Evolutionary conservation across 2,113 vertebrate genomes (phyloP), one percentile per base, ranked within the genome.

Genomic region (Bubo blakistoni): DNA sequence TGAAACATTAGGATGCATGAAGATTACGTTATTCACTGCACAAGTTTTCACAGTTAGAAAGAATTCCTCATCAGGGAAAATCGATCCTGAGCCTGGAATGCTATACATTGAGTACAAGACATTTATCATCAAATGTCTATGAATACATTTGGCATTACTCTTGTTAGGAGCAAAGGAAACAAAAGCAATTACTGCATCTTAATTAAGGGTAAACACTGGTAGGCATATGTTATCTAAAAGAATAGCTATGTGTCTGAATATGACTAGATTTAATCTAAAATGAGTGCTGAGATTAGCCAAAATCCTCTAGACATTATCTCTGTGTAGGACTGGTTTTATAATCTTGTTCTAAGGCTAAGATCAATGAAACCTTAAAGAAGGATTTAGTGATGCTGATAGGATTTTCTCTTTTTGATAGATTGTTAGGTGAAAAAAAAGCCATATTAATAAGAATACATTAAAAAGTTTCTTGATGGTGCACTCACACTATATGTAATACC

Each of bases 201-300:
- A 98, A 98, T 98, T 97, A 98, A 97, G 91, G 81, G 34, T 81
- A 67, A 97, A 96, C 91, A 92, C 66, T 91, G 88, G 93, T 96
- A 95, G 95, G 88, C 90, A 84, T 94, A 86, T 77, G 86, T 92
- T 98, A 97, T 97, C 96, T 96, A 72, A 74, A 81, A 83, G 96
- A 94, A 83, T 90, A 93, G 71, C 70, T 69, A 44, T 77, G 83
- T 97, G 70, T 86, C 77, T 96, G 93, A 96, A 97, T 97, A 97
- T 92, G 69, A 92, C 79, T 91, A 97, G 98, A 98, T 98, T 81
- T 98, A 98, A 98, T 98, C 98, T 98, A 87, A 98, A 98, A 98
- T 97, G 95, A 98, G 80, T 97, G 94, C 94, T 96, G 93, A 97
- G 97, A 97, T 98, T 97, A 98, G 83, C 80, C 73, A 92, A 96